Evolutionary conservation across 2,888 invertebrate genomes (phyloP), one percentile per base, ranked within the genome.

Genomic region (Morpho helenor): DNA sequence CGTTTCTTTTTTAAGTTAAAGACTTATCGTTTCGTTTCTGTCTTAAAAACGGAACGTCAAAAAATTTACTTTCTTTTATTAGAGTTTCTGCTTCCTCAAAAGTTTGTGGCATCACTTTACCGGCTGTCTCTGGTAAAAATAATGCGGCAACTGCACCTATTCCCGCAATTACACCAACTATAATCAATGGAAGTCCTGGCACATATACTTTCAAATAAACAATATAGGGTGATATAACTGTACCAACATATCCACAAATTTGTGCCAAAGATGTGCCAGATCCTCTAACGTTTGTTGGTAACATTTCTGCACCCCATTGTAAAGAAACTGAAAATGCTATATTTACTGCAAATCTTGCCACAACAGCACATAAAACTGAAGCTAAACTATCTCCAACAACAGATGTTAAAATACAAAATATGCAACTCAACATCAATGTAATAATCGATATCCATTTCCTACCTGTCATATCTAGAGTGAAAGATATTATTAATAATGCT

Each of bases 71-170:
- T 39, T 66, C 73, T 43, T 51, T 75, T 0, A 78, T 69, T 45
- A 87, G 60, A 4, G 66, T 63, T 62, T 87, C 87, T 4, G 86
- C 78, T 42, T 82, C 84, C 7, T 83, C 81, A 66, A 87, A 86
- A 0, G 83, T 80, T 57, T 87, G 82, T 0, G 87, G 87, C 77
- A 87, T 77, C 56, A 80, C 79, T 62, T 72, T 81, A 3, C 68
- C 70, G 0, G 82, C 80, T 3, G 87, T 87, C 65, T 87, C 87
- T 0, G 87, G 85, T 45, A 87, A 64, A 7, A 71, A 65, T 3
- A 84, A 62, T 2, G 79, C 70, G 6, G 80, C 55, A 1, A 74
- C 7, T 10, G 71, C 76, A 10, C 75, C 77, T 8, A 76, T 8
- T 0, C 67, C 66, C 3, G 79, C 76, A 43, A 80, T 54, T 7